Evolutionary conservation across 1,140 invertebrate species (phyloP), one percentile per base, ranked within the genome.

Genomic region (Epicauta chinensis): DNA sequence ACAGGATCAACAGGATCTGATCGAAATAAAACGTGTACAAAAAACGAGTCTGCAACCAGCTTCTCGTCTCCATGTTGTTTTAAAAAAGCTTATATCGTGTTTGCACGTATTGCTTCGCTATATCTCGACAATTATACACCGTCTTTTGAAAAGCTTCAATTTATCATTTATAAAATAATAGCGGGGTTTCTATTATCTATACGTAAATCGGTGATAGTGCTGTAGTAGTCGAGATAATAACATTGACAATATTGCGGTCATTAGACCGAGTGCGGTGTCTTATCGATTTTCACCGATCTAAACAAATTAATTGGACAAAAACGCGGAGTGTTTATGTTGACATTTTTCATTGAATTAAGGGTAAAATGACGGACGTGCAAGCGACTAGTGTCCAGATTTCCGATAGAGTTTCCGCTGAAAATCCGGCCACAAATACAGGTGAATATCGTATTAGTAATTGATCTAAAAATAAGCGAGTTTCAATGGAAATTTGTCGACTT

Each of bases 11-110:
- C 52, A 23, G 23, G 7, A 5, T 23, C 23, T 7, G 23, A 7
- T 23, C 23, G 7, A 23, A 23, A 7, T 23, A n/a, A n/a, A n/a
- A n/a, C n/a, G n/a, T n/a, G n/a, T n/a, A n/a, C n/a, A n/a, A n/a
- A n/a, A n/a, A n/a, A n/a, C n/a, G n/a, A n/a, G n/a, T 44, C 52
- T 54, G 52, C 52, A 48, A 46, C 47, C 52, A 54, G 52, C 52
- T 16, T 54, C 51, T 53, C 52, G 23, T 3, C 23, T 23, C 23
- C 23, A 23, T 23, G 23, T 38, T 34, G 13, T 6, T 16, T 29
- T 40, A 16, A 32, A 46, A 53, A 46, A 46, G 35, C 43, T 23
- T 37, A 32, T 46, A 40, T 49, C 44, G 38, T 54, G 45, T 13
- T 44, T 10, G 13, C 34, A 41, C 52, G 45, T 39, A 46, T 23